phyloP scores from a whole-genome alignment of 1,140 invertebrate species.

The Pantala flavescens region DNA sequence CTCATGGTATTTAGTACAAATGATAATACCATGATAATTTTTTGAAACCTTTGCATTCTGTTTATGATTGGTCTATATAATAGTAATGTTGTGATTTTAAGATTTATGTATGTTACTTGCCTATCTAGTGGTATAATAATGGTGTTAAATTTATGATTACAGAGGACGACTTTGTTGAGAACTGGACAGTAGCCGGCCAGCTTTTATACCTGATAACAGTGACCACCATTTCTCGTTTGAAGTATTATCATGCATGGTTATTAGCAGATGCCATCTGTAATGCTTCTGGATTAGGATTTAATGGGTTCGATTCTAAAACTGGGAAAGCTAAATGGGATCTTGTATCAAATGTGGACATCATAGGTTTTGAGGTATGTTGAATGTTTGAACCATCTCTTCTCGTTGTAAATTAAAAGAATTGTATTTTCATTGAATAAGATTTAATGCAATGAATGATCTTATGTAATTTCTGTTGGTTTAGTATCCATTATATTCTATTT shows the following conservation, averaged over 20 bases:
- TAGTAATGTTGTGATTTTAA: no score
- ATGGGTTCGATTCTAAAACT: slow-evolving; percentile 57
- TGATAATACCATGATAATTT: no score
- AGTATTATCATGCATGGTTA: slow-evolving; percentile 96
- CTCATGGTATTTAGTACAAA: no score
- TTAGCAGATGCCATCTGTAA: slow-evolving; percentile 90
- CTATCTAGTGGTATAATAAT: no score
- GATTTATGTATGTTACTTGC: not conserved
- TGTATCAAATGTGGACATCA: slow-evolving; percentile 80
- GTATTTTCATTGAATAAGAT: no score
- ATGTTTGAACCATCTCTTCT: not conserved
- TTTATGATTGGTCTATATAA: no score
- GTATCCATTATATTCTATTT: no score
- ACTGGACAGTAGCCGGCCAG: slow-evolving; percentile 49
- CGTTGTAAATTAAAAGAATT: not conserved
- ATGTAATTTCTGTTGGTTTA: no score
- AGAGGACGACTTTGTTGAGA: slow-evolving; percentile 56
- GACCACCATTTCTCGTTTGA: slow-evolving; percentile 69
- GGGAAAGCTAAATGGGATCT: slow-evolving; percentile 73
- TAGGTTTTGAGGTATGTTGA: slow-evolving; percentile 72
- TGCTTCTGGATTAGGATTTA: slow-evolving; percentile 84
- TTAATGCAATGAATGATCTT: no score
- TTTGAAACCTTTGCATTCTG: no score
- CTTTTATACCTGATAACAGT: slow-evolving; percentile 66
- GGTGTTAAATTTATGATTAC: slow-evolving; percentile 23